A percentile compares a stretch with the other conserved stretches of the same genome.
phyloP scores from a whole-genome alignment of 2,797 vertebrate genomes.

The Thaleichthys pacificus region DNA sequence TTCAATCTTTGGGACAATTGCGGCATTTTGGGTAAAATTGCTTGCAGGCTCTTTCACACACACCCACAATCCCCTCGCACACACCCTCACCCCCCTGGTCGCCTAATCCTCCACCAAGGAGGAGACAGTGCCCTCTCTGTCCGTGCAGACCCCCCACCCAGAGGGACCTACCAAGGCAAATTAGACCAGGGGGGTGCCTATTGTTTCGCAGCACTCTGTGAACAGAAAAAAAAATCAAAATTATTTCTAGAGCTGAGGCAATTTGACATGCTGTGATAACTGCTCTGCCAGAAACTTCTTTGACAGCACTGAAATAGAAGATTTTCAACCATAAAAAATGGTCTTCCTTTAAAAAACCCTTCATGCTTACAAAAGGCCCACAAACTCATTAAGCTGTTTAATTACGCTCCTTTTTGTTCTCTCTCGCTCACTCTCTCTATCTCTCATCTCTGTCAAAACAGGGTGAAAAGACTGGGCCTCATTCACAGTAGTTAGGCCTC shows the following conservation, averaged over 20 bases:
- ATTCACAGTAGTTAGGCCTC: slow-evolving; percentile 54
- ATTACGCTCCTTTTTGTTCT: slow-evolving; percentile 86
- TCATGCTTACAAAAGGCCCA: slow-evolving; percentile 81
- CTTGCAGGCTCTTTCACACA: slow-evolving; percentile 57
- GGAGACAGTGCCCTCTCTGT: slow-evolving; percentile 75
- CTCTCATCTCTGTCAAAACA: slow-evolving; percentile 68
- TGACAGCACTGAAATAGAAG: slow-evolving; percentile 89
- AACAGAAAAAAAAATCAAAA: slow-evolving; percentile 84
- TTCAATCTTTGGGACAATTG: slow-evolving; percentile 83
- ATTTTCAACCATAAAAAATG: slow-evolving; percentile 86
- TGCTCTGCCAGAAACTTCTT: slow-evolving; percentile 98
- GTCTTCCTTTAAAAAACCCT: slow-evolving; percentile 75
- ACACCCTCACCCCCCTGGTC: slow-evolving; percentile 63
- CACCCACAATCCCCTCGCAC: slow-evolving; percentile 40
- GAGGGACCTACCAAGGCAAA: slow-evolving; percentile 82
- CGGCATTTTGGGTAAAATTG: slow-evolving; percentile 84
- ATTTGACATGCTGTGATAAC: slow-evolving; percentile 99
- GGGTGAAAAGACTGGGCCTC: slow-evolving; percentile 77
- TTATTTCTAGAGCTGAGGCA: slow-evolving; percentile 94
- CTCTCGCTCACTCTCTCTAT: slow-evolving; percentile 62
- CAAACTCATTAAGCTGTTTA: slow-evolving; percentile 98
- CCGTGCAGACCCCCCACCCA: slow-evolving; percentile 79
- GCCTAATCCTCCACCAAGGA: slow-evolving; percentile 70
- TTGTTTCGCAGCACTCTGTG: slow-evolving; percentile 87
- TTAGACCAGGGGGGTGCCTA: slow-evolving; percentile 79